These are phyloP conservation scores for Takifugu ocellatus DNA, from an alignment of 2,797 vertebrate genomes.

Conservation along the genomic window DNA sequence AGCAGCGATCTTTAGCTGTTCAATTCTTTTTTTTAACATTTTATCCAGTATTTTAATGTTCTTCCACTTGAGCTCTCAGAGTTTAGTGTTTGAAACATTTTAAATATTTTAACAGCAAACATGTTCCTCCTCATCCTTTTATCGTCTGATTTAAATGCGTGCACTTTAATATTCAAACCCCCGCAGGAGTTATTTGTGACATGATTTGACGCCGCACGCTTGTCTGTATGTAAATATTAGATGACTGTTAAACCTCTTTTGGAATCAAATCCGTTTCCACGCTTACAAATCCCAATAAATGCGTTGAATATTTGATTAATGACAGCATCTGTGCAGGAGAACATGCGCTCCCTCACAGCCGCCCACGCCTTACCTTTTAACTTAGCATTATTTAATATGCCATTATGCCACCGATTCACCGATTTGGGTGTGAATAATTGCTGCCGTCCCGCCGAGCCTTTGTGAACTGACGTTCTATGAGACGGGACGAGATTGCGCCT, in stretches of 20 bases:
- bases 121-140: neutral
- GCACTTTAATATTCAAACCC: neutral
- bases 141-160: constrained; percentile 18
- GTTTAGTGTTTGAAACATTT: no score
- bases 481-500: constrained; percentile 30
- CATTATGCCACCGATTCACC: constrained; percentile 24
- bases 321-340: constrained; percentile 7
- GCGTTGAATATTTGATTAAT: constrained; percentile 35
- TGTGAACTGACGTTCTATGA: constrained; percentile 22
- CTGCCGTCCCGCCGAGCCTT: constrained; percentile 25
- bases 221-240: constrained; percentile 17
- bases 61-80: no score
- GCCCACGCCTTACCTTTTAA: constrained; percentile 13
- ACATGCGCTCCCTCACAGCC: constrained; percentile 7
- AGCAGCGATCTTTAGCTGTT: no score
- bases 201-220: constrained; percentile 11
- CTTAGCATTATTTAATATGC: constrained; percentile 23
- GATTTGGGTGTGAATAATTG: constrained; percentile 32
- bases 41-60: no score
- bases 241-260: constrained; percentile 3
- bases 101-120: neutral
- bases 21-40: constrained; percentile 1
- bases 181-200: constrained; percentile 7
- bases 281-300: constrained; percentile 15
- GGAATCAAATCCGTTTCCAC: constrained; percentile 9